Base-by-base conservation (phyloP, 2,888 invertebrate genomes). In the Chesias legatella region DNA sequence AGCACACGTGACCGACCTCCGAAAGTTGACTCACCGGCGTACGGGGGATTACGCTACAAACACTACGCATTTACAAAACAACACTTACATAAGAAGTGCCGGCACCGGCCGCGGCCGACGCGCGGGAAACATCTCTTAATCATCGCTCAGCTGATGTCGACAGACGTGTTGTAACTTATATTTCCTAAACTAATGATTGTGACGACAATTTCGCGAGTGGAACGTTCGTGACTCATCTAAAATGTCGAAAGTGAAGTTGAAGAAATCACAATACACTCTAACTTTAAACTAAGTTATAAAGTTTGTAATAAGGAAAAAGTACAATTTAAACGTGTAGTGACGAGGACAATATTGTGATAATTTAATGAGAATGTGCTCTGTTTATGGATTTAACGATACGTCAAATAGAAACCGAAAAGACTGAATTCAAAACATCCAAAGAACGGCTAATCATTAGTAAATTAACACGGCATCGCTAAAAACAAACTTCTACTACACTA, bases 181-280 rank as follows among this genome's bases (percentile, higher is more conserved):
- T 48, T 39, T 33, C 64, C 68, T 66, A 74, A 77, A 73, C 65
- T 62, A 48, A 79, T 79, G 75, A 66, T 62, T 58, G 53, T 53
- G 53, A 56, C 63, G 58, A 63, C 63, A 65, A 64, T 64, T 63
- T 66, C 60, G 58, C 60, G 52, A 61, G 55, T 62, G 51, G 49
- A 45, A 56, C 49, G 56, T 48, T 64, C 53, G 80, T 88, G 88
- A 88, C 63, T 88, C 85, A 88, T 73, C 63, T 77, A 86, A 82
- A 83, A 88, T 86, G 88, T 79, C 88, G 82, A 88, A 84, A 86
- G 86, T 86, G 63, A 88, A 85, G 75, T 79, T 86, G 79, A 88
- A 88, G 67, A 72, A 71, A 64, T 67, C 75, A 69, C 77, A 73
- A 72, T 56, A 63, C 54, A 58, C 53, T 48, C 62, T 62, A 61